Base-by-base conservation (phyloP, 53 echinoderm and acorn worm genomes). In the Patiria pectinifera region DNA sequence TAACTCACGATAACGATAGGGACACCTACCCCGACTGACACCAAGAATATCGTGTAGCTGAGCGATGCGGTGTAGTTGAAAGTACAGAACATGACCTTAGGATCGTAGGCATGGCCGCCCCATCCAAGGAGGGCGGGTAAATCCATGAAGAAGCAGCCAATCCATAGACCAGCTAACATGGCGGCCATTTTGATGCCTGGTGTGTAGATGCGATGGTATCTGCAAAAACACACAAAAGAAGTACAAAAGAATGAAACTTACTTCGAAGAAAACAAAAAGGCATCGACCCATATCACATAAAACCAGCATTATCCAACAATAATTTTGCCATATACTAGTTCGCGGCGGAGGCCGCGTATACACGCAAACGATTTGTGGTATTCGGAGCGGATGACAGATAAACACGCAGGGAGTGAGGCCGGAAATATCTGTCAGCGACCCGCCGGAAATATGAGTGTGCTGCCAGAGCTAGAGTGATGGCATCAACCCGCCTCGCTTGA, bases 81-180 rank as follows among this genome's bases (percentile, higher is more conserved):
- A 7, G 92, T 85, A 44, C 92, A 92, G 78, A 92, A 85, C 85
- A 92, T 85, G 78, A 85, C 85, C 62, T 92, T 92, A 11, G 76
- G 75, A 86, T 92, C 92, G 86, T 86, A 92, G 75, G 22, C 45
- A 86, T 92, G 85, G 62, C 43, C 69, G 1, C 92, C 92, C 92
- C 92, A 92, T 26, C 84, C 84, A 11, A 84, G 62, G 35, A 84
- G 84, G 84, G 84, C 84, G 44, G 84, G 84, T 12, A 91, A 23
- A 60, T 86, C 92, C 61, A 92, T 53, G 7, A 92, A 16, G 66
- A 85, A 75, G 18, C 85, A 86, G 24, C 85, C 78, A 13, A 92
- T 9, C 92, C 92, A 92, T 78, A 92, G 43, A 8, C 62, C 76
- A 25, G 78, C 92, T 60, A 85, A 26, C 92, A 92, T 92, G 77